phyloP scores from a whole-genome alignment of 1,140 invertebrate genomes.

The Drosophila micromelanica region DNA sequence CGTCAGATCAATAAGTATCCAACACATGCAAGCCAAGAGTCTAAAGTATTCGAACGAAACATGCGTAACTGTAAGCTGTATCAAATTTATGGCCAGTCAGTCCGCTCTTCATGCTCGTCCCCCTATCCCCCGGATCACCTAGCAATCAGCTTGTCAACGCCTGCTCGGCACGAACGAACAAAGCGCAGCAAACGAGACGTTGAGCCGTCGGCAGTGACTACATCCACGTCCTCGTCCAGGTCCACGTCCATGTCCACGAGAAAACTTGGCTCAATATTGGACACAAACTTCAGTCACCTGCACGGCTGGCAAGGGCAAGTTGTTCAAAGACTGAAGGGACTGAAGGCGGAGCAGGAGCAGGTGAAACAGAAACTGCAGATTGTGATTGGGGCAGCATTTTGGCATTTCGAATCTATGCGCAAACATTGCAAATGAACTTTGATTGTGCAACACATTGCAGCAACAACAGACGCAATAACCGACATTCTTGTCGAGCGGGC shows the following conservation, averaged over 20 bases:
- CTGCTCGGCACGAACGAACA: conserved; percentile 37
- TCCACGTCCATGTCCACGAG: neutral
- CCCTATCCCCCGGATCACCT: neutral
- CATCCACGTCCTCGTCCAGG: neutral
- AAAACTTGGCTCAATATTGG: conserved; percentile 38
- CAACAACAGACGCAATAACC: conserved; percentile 9
- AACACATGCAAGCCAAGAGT: neutral
- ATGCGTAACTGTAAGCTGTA: neutral
- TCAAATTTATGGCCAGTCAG: conserved; percentile 25
- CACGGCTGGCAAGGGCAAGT: conserved; percentile 7
- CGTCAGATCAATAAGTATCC: no score
- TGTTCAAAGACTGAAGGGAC: conserved; percentile 10
- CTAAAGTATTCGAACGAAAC: neutral
- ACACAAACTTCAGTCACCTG: conserved; percentile 26
- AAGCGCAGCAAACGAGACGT: conserved; percentile 36
- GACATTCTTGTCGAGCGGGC: conserved; percentile 4
- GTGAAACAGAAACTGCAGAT: conserved; percentile 19
- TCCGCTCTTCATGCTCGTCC: neutral
- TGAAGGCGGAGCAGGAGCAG: neutral
- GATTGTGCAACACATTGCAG: conserved; percentile 52
- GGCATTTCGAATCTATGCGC: conserved; percentile 63
- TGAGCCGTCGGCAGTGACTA: conserved; percentile 2
- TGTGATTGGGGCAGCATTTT: conserved; percentile 48
- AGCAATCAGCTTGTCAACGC: conserved; percentile 36
- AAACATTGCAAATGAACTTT: conserved; percentile 69